Percentiles rank a stretch among this genome's conserved stretches.
phyloP scores from a whole-genome alignment of 2,888 invertebrate genomes.

The Tipula helvola region DNA sequence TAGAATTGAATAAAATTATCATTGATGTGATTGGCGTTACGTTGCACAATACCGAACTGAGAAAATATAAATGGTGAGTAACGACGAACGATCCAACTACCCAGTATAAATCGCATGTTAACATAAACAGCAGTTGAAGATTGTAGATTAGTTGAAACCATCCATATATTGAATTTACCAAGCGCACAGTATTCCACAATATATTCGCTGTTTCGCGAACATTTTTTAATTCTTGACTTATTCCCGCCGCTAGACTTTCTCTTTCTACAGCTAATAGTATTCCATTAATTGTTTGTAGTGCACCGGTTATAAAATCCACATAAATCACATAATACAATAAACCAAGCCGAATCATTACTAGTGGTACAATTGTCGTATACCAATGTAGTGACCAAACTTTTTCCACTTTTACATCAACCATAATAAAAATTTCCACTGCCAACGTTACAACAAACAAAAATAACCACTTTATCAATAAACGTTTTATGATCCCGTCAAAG shows the following conservation, averaged over 20 bases:
- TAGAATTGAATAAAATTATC: neutral
- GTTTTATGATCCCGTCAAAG: neutral
- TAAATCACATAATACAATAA: neutral
- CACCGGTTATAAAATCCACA: neutral
- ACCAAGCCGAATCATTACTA: neutral
- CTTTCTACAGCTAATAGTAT: neutral
- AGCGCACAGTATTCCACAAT: neutral
- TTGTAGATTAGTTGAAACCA: neutral
- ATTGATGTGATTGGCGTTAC: neutral
- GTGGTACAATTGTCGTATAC: neutral
- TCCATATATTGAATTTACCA: neutral
- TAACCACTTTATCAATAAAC: neutral
- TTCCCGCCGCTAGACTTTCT: neutral
- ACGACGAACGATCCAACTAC: neutral
- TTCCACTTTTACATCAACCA: neutral
- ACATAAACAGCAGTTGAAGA: neutral
- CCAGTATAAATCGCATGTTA: conserved; percentile 5
- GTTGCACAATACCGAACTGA: neutral
- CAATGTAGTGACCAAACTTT: neutral
- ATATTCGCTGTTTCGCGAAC: neutral
- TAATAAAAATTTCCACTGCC: neutral
- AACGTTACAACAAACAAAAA: neutral
- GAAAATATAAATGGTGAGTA: neutral
- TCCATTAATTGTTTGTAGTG: neutral
- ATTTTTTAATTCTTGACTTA: neutral